Evolutionary conservation across 2,888 invertebrate genomes (phyloP).

Genomic region (Sinodicranocentrus sp.): DNA sequence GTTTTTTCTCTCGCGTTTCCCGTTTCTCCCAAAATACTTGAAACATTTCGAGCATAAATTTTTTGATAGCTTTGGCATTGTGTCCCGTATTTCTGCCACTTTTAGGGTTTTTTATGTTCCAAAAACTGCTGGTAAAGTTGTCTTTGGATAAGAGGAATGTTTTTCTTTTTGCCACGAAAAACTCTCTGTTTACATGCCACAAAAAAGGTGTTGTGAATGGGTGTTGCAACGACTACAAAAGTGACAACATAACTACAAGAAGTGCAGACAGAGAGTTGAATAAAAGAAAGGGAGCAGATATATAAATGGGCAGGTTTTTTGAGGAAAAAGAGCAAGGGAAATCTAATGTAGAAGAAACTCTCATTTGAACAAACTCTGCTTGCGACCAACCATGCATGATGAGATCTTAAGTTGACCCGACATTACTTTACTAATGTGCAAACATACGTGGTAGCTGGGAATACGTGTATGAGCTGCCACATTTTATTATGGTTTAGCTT

Average conservation of each 20-base stretch:
- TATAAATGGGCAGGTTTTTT: not conserved
- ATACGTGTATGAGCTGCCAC: not conserved
- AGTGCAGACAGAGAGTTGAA: not conserved
- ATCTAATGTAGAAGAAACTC: slow-evolving; percentile 8
- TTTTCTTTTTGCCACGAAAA: slow-evolving; percentile 56
- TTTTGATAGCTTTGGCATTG: slow-evolving; percentile 49
- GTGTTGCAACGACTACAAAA: slow-evolving; percentile 61
- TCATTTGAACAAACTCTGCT: slow-evolving; percentile 36
- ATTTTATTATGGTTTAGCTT: slow-evolving; percentile 34
- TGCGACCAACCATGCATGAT: slow-evolving; percentile 61
- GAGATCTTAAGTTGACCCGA: slow-evolving; percentile 66
- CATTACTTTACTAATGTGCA: slow-evolving; percentile 60
- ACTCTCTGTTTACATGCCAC: slow-evolving; percentile 63
- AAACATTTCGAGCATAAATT: slow-evolving; percentile 61
- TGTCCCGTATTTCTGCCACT: slow-evolving; percentile 52
- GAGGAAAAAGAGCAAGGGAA: slow-evolving; percentile 16
- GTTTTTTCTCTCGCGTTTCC: slow-evolving; percentile 24
- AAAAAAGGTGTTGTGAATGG: slow-evolving; percentile 68
- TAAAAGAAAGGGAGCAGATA: not conserved
- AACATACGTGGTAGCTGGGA: slow-evolving; percentile 19
- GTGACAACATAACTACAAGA: slow-evolving; percentile 51
- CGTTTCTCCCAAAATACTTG: slow-evolving; percentile 46
- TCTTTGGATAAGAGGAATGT: slow-evolving; percentile 40
- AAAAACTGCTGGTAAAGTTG: slow-evolving; percentile 16
- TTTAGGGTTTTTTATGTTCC: slow-evolving; percentile 42